Conservation (phyloP, 2,797 vertebrate species). For the Darevskia mixta region DNA sequence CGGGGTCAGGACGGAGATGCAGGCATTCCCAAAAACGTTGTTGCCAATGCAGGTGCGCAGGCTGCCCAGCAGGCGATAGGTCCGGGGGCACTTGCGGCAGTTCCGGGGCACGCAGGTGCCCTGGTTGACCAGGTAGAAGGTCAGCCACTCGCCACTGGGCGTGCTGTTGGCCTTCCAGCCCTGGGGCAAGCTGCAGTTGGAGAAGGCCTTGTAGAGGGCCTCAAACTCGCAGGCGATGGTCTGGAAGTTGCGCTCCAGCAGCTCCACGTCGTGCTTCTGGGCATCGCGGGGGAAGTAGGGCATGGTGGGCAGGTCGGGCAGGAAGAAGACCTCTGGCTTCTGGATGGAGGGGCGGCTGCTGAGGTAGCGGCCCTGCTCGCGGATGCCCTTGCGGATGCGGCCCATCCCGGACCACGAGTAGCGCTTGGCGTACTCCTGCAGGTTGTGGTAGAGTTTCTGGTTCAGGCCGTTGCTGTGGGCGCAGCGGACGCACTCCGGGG, state of each 20-base stretch:
- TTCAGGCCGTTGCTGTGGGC: conserved; percentile 89
- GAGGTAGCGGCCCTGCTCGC: conserved; percentile 92
- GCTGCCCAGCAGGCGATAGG: conserved; percentile 94
- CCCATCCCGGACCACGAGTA: conserved; percentile 99
- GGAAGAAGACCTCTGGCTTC: conserved; percentile 95
- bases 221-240: conserved; percentile 95
- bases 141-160: conserved; percentile 94
- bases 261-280: conserved; percentile 95
- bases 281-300: conserved; percentile 96
- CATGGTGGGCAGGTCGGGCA: conserved; percentile 92
- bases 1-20: conserved; percentile 94
- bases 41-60: conserved; percentile 97
- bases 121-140: conserved; percentile 96
- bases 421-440: conserved; percentile 98
- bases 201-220: conserved; percentile 88
- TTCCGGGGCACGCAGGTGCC: conserved; percentile 93
- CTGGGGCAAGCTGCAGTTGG: conserved; percentile 87
- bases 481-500: conserved; percentile 90
- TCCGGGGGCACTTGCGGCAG: conserved; percentile 93
- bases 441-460: conserved; percentile 95
- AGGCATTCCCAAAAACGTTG: conserved; percentile 98
- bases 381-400: conserved; percentile 95
- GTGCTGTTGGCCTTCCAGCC: conserved; percentile 95
- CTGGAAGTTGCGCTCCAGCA: conserved; percentile 95
- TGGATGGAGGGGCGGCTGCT: conserved; percentile 92